Percentiles rank a stretch among this genome's conserved stretches.
Conservation (phyloP, 2,888 invertebrate genomes). For the Xestia c-nigrum region DNA sequence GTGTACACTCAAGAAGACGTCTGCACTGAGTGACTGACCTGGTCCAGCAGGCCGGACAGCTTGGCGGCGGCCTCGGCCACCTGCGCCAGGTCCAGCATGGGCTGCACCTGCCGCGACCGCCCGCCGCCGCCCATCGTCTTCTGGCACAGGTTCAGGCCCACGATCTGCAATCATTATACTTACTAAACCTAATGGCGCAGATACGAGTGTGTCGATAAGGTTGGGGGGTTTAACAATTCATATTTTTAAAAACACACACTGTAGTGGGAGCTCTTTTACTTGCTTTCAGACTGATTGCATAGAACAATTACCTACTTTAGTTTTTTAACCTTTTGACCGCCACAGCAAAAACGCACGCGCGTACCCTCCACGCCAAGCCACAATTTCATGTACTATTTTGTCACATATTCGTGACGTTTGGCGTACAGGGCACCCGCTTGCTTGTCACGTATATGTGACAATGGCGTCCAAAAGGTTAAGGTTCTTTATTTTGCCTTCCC, state of each 20-base stretch:
- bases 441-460: too few relatives aligned
- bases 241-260: not conserved
- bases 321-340: too few relatives aligned
- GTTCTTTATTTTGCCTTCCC: too few relatives aligned
- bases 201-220: not conserved
- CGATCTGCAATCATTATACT: conserved; percentile 81
- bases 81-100: conserved; percentile 92
- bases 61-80: conserved; percentile 96
- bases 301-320: too few relatives aligned
- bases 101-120: conserved; percentile 92
- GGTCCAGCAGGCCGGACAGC: conserved; percentile 94
- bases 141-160: conserved; percentile 95
- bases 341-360: too few relatives aligned
- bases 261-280: not conserved
- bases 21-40: conserved; percentile 83
- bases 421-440: too few relatives aligned
- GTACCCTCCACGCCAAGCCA: too few relatives aligned
- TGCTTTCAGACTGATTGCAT: not conserved
- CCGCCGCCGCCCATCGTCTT: conserved; percentile 93
- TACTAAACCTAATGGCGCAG: not conserved
- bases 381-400: too few relatives aligned
- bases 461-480: too few relatives aligned
- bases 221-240: not conserved
- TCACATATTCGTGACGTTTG: too few relatives aligned
- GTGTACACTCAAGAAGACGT: too few relatives aligned